Conservation (phyloP, 2,888 invertebrate species). For the Erpobdella octoculata region DNA sequence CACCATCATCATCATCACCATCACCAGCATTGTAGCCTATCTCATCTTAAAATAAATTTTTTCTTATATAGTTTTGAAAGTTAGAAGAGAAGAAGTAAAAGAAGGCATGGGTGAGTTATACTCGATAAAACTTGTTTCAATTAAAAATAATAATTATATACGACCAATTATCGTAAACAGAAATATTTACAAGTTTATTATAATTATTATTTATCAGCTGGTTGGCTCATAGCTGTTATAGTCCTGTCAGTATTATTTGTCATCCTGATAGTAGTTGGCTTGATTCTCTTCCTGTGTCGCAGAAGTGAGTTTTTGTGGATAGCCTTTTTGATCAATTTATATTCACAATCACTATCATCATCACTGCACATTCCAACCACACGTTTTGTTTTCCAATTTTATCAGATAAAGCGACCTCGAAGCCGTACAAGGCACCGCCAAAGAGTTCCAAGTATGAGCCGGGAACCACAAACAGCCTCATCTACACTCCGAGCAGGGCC, state of each 20-base stretch:
- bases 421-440: neutral
- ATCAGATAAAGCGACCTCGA: neutral
- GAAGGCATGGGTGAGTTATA: no score
- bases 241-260: neutral
- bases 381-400: neutral
- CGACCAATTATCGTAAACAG: neutral
- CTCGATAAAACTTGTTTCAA: no score
- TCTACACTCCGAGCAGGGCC: neutral
- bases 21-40: no score
- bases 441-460: neutral
- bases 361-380: no score
- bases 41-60: no score
- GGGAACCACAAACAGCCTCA: neutral
- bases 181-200: neutral
- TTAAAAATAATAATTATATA: no score
- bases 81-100: no score
- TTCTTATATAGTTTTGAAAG: no score
- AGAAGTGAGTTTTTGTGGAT: no score
- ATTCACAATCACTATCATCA: no score
- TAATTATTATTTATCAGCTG: neutral
- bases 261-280: neutral
- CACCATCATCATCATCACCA: no score
- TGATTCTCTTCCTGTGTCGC: neutral
- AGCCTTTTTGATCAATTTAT: no score
- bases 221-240: neutral